phyloP scores from a whole-genome alignment of 2,113 vertebrate genomes.

The Abramis brama region DNA sequence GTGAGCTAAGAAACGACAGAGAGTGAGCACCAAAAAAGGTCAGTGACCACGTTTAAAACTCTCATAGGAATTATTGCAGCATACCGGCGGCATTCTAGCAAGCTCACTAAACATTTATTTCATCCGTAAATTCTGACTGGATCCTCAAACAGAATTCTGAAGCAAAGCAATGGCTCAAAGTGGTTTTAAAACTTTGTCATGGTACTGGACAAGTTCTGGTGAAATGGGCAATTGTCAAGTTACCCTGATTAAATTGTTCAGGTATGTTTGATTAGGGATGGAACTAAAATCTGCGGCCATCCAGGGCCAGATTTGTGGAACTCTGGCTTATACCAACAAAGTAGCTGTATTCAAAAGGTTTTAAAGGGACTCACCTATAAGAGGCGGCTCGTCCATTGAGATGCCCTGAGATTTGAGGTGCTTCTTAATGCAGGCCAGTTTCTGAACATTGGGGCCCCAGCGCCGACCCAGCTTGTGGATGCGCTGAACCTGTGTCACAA shows the following conservation, averaged over 20 bases:
- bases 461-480: conserved; percentile 97
- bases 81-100: conserved; percentile 31
- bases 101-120: conserved; percentile 47
- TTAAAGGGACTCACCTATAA: conserved; percentile 87
- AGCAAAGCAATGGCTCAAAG: background rate
- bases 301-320: background rate
- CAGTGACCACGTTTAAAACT: conserved; percentile 17
- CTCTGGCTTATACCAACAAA: background rate
- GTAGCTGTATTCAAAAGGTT: background rate
- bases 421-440: conserved; percentile 98
- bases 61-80: conserved; percentile 39
- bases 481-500: conserved; percentile 97
- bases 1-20: background rate
- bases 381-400: conserved; percentile 96
- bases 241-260: background rate
- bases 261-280: background rate
- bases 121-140: conserved; percentile 32
- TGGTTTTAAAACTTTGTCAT: conserved; percentile 12
- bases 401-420: conserved; percentile 99
- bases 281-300: background rate
- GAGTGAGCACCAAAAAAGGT: background rate
- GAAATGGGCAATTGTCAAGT: conserved; percentile 14
- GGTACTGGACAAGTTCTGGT: background rate
- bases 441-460: conserved; percentile 98
- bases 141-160: background rate